Evolutionary conservation across 2,888 invertebrate species (phyloP).

Genomic region (Macrosiphum euphorbiae): DNA sequence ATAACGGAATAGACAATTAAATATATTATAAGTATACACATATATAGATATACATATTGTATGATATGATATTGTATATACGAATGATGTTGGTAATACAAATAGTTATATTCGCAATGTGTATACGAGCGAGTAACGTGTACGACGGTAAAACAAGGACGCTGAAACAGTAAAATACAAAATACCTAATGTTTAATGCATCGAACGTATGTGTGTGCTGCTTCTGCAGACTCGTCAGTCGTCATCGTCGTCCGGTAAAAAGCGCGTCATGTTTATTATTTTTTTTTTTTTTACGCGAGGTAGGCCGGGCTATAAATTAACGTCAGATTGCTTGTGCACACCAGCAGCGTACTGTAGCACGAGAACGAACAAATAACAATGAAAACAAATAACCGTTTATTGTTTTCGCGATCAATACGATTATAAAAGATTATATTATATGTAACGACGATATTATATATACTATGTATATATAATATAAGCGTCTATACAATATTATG

Average conservation of each 20-base stretch:
- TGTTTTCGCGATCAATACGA: not conserved
- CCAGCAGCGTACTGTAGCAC: not conserved
- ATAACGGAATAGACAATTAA: not conserved
- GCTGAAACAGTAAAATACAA: conserved; percentile 18
- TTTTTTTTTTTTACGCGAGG: conserved; percentile 27
- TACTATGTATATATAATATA: not conserved
- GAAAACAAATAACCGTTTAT: conserved; percentile 13
- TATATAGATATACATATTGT: not conserved
- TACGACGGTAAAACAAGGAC: conserved; percentile 54
- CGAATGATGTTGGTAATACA: not conserved
- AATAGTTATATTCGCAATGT: not conserved
- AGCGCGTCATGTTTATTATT: not conserved
- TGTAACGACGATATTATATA: not conserved
- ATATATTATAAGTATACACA: not conserved
- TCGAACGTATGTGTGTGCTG: not conserved
- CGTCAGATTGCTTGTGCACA: not conserved
- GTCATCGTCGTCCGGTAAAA: conserved; percentile 7
- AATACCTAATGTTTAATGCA: conserved; percentile 46
- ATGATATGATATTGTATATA: not conserved
- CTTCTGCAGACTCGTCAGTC: not conserved
- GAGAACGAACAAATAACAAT: conserved; percentile 12
- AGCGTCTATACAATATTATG: not conserved
- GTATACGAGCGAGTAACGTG: not conserved
- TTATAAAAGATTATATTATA: not conserved
- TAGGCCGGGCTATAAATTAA: conserved; percentile 51